phyloP scores from a whole-genome alignment of 2,113 vertebrate genomes.

The Camelus bactrianus region DNA sequence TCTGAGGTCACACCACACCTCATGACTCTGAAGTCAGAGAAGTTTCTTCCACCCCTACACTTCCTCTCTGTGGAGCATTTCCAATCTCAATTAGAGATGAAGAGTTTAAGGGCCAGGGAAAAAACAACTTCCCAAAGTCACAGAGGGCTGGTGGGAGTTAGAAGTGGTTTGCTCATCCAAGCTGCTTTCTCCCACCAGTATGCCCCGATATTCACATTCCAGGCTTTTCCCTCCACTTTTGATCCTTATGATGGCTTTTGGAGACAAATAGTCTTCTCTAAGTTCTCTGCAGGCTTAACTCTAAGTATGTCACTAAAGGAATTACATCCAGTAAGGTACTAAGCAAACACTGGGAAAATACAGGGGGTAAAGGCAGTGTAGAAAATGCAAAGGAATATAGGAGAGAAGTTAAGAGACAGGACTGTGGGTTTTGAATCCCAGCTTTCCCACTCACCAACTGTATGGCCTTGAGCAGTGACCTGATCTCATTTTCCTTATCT shows the following conservation, averaged over 20 bases:
- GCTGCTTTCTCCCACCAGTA: not conserved
- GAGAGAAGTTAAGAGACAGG: not conserved
- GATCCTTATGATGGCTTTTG: not conserved
- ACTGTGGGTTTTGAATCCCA: not conserved
- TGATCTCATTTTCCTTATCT: not conserved
- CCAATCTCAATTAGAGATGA: not conserved
- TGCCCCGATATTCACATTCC: not conserved
- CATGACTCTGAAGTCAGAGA: not conserved
- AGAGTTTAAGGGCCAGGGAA: not conserved
- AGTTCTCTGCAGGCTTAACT: not conserved
- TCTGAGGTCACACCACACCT: not conserved
- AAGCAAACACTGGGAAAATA: not conserved
- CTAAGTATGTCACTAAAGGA: not conserved
- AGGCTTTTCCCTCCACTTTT: not conserved
- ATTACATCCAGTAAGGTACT: not conserved
- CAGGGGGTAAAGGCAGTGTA: not conserved
- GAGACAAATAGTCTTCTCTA: not conserved
- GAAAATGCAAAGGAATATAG: not conserved
- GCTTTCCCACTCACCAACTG: not conserved
- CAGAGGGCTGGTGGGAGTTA: not conserved
- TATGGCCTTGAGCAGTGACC: not conserved
- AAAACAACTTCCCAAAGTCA: not conserved
- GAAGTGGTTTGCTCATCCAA: not conserved
- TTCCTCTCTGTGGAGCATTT: not conserved
- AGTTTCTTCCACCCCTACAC: not conserved